A percentile compares a stretch with the other conserved stretches of the same genome.
Evolutionary conservation across 2,797 vertebrate species (phyloP).

Genomic region (Crenichthys baileyi): DNA sequence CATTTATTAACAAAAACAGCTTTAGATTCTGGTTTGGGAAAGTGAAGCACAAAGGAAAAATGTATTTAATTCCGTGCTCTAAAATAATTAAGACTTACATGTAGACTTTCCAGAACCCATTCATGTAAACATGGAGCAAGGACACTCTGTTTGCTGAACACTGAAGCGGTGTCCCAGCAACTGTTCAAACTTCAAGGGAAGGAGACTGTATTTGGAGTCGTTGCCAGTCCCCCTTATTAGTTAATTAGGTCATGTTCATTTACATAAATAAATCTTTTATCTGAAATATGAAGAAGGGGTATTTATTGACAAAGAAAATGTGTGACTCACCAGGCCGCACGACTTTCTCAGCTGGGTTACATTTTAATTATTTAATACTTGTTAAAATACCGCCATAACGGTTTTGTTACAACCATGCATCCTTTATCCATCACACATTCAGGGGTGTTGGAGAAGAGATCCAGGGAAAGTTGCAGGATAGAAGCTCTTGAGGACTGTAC

Average conservation of each 20-base stretch:
- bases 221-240: slow-evolving; percentile 24
- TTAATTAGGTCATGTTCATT: slow-evolving; percentile 12
- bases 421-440: too few relatives aligned
- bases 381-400: background rate
- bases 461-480: too few relatives aligned
- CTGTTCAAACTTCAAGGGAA: slow-evolving; percentile 5
- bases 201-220: slow-evolving; percentile 34
- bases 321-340: background rate
- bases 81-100: too few relatives aligned
- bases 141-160: slow-evolving; percentile 27
- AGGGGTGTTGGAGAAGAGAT: too few relatives aligned
- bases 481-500: too few relatives aligned
- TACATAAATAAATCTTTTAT: background rate
- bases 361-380: background rate
- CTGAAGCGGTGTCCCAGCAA: slow-evolving; percentile 37
- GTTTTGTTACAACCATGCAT: background rate
- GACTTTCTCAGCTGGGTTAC: background rate
- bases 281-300: background rate
- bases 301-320: background rate
- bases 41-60: too few relatives aligned
- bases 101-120: slow-evolving; percentile 20
- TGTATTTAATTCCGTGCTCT: too few relatives aligned
- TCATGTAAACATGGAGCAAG: slow-evolving; percentile 37
- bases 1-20: background rate
- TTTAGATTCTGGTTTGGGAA: background rate